These are phyloP conservation scores for Serripes groenlandicus DNA, from an alignment of 2,888 invertebrate genomes.

Conservation along the genomic window DNA sequence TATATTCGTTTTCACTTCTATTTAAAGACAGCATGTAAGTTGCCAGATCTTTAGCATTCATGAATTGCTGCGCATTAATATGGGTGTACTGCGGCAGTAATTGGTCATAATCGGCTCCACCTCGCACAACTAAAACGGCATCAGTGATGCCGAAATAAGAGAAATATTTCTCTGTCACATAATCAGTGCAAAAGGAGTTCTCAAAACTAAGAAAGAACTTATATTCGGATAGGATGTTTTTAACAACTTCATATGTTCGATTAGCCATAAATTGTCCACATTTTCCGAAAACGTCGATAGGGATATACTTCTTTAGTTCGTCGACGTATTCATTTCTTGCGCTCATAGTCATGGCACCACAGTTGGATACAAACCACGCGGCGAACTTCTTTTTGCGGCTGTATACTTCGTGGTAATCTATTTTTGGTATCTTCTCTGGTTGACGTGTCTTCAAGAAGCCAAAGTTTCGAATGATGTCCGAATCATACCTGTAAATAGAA, in stretches of 20 bases:
- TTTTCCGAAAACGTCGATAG: slow-evolving; percentile 13
- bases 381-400: background rate
- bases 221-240: slow-evolving; percentile 6
- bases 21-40: slow-evolving; percentile 16
- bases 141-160: background rate
- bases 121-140: slow-evolving; percentile 27
- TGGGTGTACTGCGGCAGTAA: slow-evolving; percentile 28
- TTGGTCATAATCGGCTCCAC: slow-evolving; percentile 34
- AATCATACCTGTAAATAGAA: slow-evolving; percentile 14
- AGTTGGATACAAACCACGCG: slow-evolving; percentile 13
- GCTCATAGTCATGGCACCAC: slow-evolving; percentile 11
- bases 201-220: slow-evolving; percentile 22
- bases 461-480: slow-evolving; percentile 3
- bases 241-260: background rate
- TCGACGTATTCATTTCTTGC: slow-evolving; percentile 12
- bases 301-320: slow-evolving; percentile 21
- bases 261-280: background rate
- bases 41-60: slow-evolving; percentile 2
- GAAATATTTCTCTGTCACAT: slow-evolving; percentile 32
- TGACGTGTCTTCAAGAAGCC: slow-evolving; percentile 14
- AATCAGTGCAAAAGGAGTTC: slow-evolving; percentile 21
- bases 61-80: slow-evolving; percentile 23
- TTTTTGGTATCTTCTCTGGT: background rate
- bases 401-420: slow-evolving; percentile 3
- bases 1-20: slow-evolving; percentile 36